Conservation (phyloP, 2,797 vertebrate genomes). For the Loriculus beryllinus region DNA sequence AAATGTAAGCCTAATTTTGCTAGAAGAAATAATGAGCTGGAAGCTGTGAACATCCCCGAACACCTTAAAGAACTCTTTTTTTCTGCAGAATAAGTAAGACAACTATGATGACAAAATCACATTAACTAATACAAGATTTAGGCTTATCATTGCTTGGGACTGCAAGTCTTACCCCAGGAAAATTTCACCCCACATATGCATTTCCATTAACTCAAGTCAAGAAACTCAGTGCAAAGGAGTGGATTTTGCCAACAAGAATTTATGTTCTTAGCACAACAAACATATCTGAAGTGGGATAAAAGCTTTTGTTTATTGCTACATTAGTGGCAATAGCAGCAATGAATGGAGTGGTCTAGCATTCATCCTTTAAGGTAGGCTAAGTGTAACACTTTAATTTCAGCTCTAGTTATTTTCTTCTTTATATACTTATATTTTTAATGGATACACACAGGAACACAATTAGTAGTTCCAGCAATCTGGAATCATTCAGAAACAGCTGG, state of each 20-base stretch:
- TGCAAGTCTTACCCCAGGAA: background rate
- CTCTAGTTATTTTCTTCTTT: conserved; percentile 31
- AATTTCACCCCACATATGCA: background rate
- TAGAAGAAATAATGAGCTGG: background rate
- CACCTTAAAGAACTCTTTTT: background rate
- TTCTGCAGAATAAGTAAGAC: background rate
- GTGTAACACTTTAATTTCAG: conserved; percentile 2
- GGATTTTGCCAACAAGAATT: background rate
- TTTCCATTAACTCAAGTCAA: background rate
- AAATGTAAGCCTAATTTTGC: background rate
- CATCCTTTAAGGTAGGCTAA: background rate
- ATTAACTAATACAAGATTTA: background rate
- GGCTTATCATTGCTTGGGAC: background rate
- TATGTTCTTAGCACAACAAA: background rate
- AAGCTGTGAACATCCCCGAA: background rate
- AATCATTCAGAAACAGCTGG: conserved; percentile 11
- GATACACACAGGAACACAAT: background rate
- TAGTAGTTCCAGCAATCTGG: background rate
- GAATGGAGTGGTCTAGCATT: background rate
- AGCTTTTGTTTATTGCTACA: background rate
- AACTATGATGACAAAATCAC: background rate
- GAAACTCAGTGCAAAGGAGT: background rate
- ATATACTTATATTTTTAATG: conserved; percentile 27
- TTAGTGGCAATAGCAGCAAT: background rate
- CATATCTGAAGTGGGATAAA: background rate